Conservation (phyloP, 2,797 vertebrate species). For the Astyanax mexicanus region DNA sequence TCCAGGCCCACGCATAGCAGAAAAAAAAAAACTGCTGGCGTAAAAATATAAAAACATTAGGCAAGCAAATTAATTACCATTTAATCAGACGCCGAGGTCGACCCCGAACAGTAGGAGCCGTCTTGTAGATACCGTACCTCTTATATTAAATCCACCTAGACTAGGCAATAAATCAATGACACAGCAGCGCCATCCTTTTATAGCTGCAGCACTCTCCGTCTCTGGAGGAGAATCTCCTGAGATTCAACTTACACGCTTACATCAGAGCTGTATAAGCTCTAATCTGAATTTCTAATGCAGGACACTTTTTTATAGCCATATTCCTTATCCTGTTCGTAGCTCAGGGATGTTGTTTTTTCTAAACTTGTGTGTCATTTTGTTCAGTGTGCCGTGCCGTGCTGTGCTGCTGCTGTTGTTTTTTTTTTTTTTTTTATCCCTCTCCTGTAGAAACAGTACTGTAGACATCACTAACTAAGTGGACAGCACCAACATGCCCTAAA, state of each 20-base stretch:
- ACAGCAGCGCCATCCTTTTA: slow-evolving; percentile 25
- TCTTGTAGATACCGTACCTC: not conserved
- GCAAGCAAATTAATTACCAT: not conserved
- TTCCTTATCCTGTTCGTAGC: no score
- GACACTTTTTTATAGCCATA: not conserved
- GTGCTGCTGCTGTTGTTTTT: slow-evolving; percentile 18
- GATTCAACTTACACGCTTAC: slow-evolving; percentile 11
- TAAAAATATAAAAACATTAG: not conserved
- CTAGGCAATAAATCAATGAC: slow-evolving; percentile 32
- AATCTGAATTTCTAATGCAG: slow-evolving; percentile 22
- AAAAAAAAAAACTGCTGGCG: not conserved
- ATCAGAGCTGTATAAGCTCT: slow-evolving; percentile 19
- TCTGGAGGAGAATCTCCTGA: not conserved
- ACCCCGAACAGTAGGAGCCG: not conserved
- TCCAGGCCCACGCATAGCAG: not conserved
- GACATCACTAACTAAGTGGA: no score
- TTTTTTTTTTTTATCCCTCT: not conserved
- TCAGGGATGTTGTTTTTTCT: not conserved
- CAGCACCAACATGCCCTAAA: slow-evolving; percentile 58
- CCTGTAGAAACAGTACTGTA: slow-evolving; percentile 45
- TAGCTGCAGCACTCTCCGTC: not conserved
- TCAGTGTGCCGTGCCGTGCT: slow-evolving; percentile 20
- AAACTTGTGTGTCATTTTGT: not conserved
- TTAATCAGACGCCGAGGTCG: slow-evolving; percentile 12
- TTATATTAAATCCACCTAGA: slow-evolving; percentile 8